A percentile compares a stretch with the other conserved stretches of the same genome.
These are phyloP conservation scores for Fulica atra DNA, from an alignment of 2,113 vertebrate species.

Conservation along the genomic window DNA sequence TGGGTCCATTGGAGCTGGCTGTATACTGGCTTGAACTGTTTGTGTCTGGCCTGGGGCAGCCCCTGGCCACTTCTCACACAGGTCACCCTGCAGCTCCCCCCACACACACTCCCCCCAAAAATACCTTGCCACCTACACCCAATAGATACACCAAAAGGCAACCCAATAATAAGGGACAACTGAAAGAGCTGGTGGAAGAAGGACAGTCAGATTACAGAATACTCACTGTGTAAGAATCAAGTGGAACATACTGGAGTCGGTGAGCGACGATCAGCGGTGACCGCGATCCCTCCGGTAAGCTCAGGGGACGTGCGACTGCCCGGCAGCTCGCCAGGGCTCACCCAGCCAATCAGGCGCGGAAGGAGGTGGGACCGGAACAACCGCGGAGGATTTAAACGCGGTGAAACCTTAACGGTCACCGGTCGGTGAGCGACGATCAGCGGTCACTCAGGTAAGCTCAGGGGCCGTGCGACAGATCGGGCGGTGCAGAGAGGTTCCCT, in stretches of 20 bases:
- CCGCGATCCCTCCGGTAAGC: too few species aligned
- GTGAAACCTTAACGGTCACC: too few species aligned
- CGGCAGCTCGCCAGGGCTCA: too few species aligned
- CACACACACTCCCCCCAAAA: neutral
- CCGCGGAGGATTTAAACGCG: too few species aligned
- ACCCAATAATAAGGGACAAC: neutral
- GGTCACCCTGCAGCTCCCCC: accelerated
- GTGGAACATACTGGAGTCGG: neutral
- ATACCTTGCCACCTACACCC: neutral
- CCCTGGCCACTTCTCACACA: neutral
- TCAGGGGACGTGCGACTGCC: too few species aligned
- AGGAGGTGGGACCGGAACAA: too few species aligned
- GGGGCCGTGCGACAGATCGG: too few species aligned
- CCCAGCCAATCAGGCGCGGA: too few species aligned
- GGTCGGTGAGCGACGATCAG: too few species aligned
- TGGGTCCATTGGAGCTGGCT: neutral
- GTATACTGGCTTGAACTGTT: neutral
- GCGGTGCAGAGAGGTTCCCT: too few species aligned
- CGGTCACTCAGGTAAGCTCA: too few species aligned
- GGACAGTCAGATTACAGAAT: neutral
- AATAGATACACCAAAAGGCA: neutral
- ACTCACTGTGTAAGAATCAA: neutral
- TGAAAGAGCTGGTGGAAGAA: neutral
- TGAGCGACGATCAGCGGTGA: too few species aligned
- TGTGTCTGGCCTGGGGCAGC: accelerated